Conservation (phyloP, 2,888 invertebrate species). For the Zygogramma bicolorata region DNA sequence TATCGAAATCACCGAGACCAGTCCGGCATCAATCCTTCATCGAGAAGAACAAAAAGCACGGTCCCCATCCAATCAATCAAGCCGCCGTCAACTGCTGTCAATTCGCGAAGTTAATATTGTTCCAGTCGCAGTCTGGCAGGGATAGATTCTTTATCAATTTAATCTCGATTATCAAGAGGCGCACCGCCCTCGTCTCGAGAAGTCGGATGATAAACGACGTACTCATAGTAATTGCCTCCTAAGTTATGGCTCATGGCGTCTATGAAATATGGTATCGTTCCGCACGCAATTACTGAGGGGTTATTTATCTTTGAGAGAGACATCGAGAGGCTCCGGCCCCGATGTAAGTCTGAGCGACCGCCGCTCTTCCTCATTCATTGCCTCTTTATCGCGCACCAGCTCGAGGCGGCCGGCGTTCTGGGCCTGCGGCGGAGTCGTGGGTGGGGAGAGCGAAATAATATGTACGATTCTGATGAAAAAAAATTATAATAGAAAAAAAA, state of each 20-base stretch:
- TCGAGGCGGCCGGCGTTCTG: no score
- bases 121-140: constrained; percentile 40
- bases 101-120: constrained; percentile 38
- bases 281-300: constrained; percentile 71
- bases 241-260: constrained; percentile 72
- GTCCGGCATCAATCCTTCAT: not conserved
- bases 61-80: constrained; percentile 27
- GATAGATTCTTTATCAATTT: constrained; percentile 63
- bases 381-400: constrained; percentile 57
- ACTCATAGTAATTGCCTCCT: constrained; percentile 73
- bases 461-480: no score
- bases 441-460: no score
- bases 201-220: constrained; percentile 70
- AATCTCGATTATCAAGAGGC: constrained; percentile 63
- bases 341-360: constrained; percentile 57
- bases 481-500: no score
- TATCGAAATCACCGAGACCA: no score
- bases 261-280: constrained; percentile 73
- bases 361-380: constrained; percentile 60
- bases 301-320: constrained; percentile 66
- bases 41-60: not conserved
- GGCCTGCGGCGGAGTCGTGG: no score
- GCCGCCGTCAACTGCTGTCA: constrained; percentile 27
- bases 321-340: constrained; percentile 39
- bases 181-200: constrained; percentile 58